Percentiles rank a stretch among this genome's conserved stretches.
phyloP scores from a whole-genome alignment of 2,113 vertebrate species.

The Podiceps cristatus region DNA sequence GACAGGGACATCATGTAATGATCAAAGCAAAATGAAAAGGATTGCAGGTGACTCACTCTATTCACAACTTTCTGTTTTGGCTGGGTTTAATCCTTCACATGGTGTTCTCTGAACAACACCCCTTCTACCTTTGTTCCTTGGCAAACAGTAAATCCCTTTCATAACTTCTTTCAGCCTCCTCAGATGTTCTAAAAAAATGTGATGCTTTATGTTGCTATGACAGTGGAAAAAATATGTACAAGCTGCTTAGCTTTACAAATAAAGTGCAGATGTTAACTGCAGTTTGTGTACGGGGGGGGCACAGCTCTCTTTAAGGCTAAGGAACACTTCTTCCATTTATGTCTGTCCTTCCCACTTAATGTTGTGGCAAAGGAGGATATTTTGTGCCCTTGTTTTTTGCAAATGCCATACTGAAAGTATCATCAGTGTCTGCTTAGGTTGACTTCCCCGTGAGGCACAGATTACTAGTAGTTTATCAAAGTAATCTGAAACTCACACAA shows the following conservation, averaged over 20 bases:
- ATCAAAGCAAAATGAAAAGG: neutral
- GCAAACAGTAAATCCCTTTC: slow-evolving; percentile 6
- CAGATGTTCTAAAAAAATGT: neutral
- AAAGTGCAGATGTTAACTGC: neutral
- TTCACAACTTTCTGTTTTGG: neutral
- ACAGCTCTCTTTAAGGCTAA: neutral
- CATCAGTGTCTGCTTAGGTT: neutral
- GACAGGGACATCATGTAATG: neutral
- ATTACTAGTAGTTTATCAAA: neutral
- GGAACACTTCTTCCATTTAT: neutral
- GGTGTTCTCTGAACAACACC: neutral
- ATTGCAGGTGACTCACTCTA: neutral
- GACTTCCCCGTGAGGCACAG: neutral
- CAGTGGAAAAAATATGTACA: neutral
- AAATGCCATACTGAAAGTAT: neutral
- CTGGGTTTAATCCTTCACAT: neutral
- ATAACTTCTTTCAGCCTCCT: neutral
- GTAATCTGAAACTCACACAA: neutral
- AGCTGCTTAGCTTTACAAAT: neutral
- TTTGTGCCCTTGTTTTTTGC: slow-evolving; percentile 9
- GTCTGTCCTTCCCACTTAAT: neutral
- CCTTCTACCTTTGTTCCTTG: neutral
- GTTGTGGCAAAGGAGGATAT: neutral
- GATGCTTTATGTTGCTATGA: neutral
- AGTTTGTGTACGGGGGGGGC: fast-evolving